A percentile compares a stretch with the other conserved stretches of the same genome.
Conservation (phyloP, 2,888 invertebrate genomes). For the Neuroscelio doddi region DNA sequence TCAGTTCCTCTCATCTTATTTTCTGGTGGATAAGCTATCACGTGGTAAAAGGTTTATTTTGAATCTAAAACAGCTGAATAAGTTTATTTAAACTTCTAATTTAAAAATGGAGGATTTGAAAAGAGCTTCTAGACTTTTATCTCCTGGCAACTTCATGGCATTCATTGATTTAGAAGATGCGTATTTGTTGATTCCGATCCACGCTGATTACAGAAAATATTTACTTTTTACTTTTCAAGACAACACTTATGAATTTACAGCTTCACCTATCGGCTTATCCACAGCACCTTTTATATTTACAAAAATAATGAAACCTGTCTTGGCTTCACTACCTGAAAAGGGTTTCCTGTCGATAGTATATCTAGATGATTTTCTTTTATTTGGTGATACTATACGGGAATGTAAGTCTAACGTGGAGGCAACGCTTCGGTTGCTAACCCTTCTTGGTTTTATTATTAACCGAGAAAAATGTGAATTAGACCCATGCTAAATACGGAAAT, state of each 20-base stretch:
- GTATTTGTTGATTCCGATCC: constrained; percentile 10
- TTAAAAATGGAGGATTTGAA: constrained; percentile 27
- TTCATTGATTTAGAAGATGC: too few species aligned
- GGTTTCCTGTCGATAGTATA: constrained; percentile 9
- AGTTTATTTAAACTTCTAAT: constrained; percentile 9
- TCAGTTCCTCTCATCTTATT: constrained; percentile 17
- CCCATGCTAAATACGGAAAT: constrained; percentile 2
- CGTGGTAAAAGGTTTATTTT: constrained; percentile 17
- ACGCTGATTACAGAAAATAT: constrained; percentile 1
- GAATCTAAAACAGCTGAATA: constrained; percentile 18
- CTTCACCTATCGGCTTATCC: constrained; percentile 3
- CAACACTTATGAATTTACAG: constrained; percentile 8
- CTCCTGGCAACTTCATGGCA: not conserved
- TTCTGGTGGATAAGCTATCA: constrained; percentile 8
- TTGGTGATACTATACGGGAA: constrained; percentile 4
- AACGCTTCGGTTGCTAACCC: not conserved
- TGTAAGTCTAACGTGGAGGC: not conserved
- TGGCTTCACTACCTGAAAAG: not conserved
- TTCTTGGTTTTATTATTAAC: constrained; percentile 15
- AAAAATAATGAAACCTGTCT: constrained; percentile 13
- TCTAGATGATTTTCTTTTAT: constrained; percentile 17
- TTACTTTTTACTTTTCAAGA: constrained; percentile 15
- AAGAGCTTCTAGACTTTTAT: constrained; percentile 3
- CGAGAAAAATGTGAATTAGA: constrained; percentile 5
- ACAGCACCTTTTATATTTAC: constrained; percentile 19